Evolutionary conservation across 2,797 vertebrate genomes (phyloP).

Genomic region (Chaetophractus vellerosus): DNA sequence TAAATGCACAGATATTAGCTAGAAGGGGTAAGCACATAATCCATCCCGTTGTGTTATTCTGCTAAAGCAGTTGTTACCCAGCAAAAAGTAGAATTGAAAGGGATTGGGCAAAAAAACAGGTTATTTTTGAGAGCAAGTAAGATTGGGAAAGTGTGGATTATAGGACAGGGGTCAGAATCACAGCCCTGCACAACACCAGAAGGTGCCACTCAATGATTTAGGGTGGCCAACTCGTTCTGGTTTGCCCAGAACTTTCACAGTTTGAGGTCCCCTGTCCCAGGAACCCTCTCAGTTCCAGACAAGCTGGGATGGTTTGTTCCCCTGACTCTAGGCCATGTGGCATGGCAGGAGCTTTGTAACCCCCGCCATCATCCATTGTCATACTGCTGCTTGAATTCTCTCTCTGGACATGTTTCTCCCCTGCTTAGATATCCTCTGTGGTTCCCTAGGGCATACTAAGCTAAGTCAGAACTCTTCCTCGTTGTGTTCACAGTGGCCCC

Average conservation of each 20-base stretch:
- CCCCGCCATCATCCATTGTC: not conserved
- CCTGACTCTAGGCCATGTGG: not conserved
- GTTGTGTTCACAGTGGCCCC: not conserved
- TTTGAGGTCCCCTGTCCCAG: not conserved
- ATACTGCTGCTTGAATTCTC: not conserved
- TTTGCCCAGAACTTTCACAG: not conserved
- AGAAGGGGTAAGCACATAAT: not conserved
- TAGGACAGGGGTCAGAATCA: not conserved
- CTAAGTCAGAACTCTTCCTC: not conserved
- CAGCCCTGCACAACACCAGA: not conserved
- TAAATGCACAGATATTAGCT: not conserved
- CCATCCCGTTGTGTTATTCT: not conserved
- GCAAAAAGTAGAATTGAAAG: not conserved
- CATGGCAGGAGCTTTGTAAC: not conserved
- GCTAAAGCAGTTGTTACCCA: no score
- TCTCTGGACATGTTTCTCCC: not conserved
- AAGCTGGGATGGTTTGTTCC: not conserved
- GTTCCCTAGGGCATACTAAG: not conserved
- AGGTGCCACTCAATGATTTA: rapidly evolving
- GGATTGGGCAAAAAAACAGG: not conserved
- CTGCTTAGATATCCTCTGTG: not conserved
- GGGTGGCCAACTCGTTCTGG: not conserved
- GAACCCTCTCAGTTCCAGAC: not conserved
- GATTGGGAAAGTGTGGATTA: not conserved
- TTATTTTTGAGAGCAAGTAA: not conserved